Percentiles rank a stretch among this genome's conserved stretches.
Evolutionary conservation across 2,888 invertebrate species (phyloP).

Genomic region (Folsomia manolachei): DNA sequence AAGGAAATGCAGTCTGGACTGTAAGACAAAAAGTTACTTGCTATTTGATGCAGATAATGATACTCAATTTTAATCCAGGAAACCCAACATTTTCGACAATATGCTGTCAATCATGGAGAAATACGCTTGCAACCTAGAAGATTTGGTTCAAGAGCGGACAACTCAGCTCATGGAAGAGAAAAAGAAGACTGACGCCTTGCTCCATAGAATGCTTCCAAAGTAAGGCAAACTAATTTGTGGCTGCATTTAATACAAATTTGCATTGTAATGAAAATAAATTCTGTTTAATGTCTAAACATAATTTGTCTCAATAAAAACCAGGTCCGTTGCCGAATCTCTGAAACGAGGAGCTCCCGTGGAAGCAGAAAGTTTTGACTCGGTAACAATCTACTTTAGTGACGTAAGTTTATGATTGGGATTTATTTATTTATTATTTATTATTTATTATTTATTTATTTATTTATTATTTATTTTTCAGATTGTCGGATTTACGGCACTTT

Average conservation of each 20-base stretch:
- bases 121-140: constrained; percentile 81
- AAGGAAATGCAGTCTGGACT: constrained; percentile 88
- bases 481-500: constrained; percentile 67
- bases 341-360: constrained; percentile 75
- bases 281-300: too few species aligned
- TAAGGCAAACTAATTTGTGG: too few species aligned
- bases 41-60: neutral
- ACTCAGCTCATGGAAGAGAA: constrained; percentile 78
- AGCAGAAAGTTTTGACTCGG: constrained; percentile 76
- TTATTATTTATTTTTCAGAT: too few species aligned
- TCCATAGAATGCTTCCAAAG: constrained; percentile 83
- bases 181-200: constrained; percentile 75
- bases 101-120: constrained; percentile 90
- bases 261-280: too few species aligned
- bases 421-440: too few species aligned
- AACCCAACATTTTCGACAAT: constrained; percentile 82
- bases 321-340: constrained; percentile 75
- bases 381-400: constrained; percentile 80
- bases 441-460: too few species aligned
- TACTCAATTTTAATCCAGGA: constrained; percentile 57
- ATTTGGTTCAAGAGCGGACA: constrained; percentile 77
- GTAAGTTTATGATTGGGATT: too few species aligned
- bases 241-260: neutral
- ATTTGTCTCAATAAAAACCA: constrained; percentile 53
- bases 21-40: constrained; percentile 60